Evolutionary conservation across 2,888 invertebrate genomes (phyloP), one percentile per base, ranked within the genome.

Genomic region (Beris morrisii): DNA sequence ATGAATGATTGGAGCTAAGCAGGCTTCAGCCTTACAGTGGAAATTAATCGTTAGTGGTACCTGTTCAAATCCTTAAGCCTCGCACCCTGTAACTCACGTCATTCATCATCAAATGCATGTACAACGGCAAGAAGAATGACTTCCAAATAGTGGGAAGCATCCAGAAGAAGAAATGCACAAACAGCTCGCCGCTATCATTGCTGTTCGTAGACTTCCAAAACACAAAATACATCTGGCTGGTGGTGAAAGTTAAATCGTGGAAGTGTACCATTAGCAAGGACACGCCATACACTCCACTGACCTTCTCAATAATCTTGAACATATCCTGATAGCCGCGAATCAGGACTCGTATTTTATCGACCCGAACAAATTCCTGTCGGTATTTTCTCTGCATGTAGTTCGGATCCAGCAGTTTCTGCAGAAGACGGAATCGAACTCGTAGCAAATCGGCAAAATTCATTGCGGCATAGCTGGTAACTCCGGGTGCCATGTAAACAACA

Each of bases 201-300:
- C 4, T n/a, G n/a, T 64, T 31, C 28, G 55, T 54, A 7, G 46
- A 28, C 45, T 22, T 55, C 56, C 46, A 38, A 48, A 13, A 65
- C 12, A 65, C n/a, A 4, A 65, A 11, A 28, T 31, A 65, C 28
- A 65, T 7, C 48, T 65, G 65, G 32, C 31, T 32, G 22, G 65
- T 65, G 32, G 48, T 56, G 9, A 65, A 31, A 12, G 65, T 56
- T 46, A 65, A 65, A 65, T 65, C 65, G 32, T 65, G 65, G 9
- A 65, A 28, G n/a, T 55, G 55, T 31, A 56, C 32, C 32, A 56
- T 31, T 11, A 65, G 38, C 31, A 46, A 48, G 15, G 32, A 38
- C 11, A 56, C 7, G 9, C 65, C 65, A 28, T 44, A 56, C 31
- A 65, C 32, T 13, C 48, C 44, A 32, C 55, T 65, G 9, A 65